Percentiles rank a stretch among this genome's conserved stretches.
phyloP scores from a whole-genome alignment of 2,888 invertebrate species.

The Chymomyza amoena region DNA sequence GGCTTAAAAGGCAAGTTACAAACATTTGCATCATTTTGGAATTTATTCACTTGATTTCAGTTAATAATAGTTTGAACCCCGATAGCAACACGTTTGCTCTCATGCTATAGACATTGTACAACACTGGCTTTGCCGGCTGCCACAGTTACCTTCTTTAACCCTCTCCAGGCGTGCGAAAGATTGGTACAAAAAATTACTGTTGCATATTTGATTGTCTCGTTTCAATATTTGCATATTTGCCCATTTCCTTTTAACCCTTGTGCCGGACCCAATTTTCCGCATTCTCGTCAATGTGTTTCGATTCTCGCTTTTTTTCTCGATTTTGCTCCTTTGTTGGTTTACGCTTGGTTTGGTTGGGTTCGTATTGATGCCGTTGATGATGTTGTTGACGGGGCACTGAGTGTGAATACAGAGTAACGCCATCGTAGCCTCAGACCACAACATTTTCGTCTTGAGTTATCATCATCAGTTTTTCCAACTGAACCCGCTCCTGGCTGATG shows the following conservation, averaged over 20 bases:
- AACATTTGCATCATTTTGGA: not conserved
- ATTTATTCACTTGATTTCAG: not conserved
- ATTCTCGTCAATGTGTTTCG: slow-evolving; percentile 3
- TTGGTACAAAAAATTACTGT: slow-evolving; percentile 61
- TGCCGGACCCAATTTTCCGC: slow-evolving; percentile 21
- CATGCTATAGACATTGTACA: not conserved
- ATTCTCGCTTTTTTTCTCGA: slow-evolving; percentile 1
- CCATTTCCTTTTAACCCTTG: slow-evolving; percentile 35
- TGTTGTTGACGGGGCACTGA: not conserved
- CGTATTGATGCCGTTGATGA: not conserved
- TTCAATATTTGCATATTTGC: slow-evolving; percentile 67
- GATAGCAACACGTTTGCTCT: too few relatives aligned
- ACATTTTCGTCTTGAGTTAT: not conserved
- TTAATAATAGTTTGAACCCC: not conserved
- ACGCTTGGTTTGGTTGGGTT: slow-evolving; percentile 38
- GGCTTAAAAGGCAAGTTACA: too few relatives aligned
- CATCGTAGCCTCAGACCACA: not conserved
- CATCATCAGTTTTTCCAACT: not conserved
- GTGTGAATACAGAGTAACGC: not conserved
- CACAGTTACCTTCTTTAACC: not conserved
- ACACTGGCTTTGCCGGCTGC: not conserved
- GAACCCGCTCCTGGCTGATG: too few relatives aligned
- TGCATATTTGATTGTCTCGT: slow-evolving; percentile 71
- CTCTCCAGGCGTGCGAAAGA: slow-evolving; percentile 6
- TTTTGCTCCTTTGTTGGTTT: slow-evolving; percentile 45